A percentile compares a stretch with the other conserved stretches of the same genome.
These are phyloP conservation scores for Melipona bicolor DNA, from an alignment of 2,888 invertebrate species.

Conservation along the genomic window DNA sequence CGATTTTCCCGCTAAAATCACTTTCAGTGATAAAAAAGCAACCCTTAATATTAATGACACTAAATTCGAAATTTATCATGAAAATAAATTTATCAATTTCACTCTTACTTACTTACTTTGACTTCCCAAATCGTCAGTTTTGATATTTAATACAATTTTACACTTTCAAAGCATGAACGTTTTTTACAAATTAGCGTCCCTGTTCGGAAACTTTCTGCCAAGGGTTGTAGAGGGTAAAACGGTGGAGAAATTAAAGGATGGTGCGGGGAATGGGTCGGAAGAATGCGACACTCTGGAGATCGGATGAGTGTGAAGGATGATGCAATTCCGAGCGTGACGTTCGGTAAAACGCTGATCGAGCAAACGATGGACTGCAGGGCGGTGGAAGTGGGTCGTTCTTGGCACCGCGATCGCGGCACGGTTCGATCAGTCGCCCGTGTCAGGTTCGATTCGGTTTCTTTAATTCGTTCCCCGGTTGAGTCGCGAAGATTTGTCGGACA, in stretches of 20 bases:
- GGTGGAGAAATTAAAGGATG: neutral
- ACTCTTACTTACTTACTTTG: no score
- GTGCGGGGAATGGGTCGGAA: neutral
- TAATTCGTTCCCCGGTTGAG: neutral
- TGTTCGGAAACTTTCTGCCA: no score
- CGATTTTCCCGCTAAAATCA: no score
- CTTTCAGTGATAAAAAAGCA: no score
- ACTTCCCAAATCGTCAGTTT: no score
- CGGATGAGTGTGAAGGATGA: neutral
- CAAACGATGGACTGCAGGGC: neutral
- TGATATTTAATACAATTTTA: no score
- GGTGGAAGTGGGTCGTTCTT: slow-evolving; percentile 28
- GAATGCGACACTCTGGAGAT: slow-evolving; percentile 1
- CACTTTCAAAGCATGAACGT: no score
- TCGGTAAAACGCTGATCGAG: slow-evolving; percentile 29
- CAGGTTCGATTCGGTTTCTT: neutral
- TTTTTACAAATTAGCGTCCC: no score
- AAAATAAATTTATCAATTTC: no score
- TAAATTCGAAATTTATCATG: no score
- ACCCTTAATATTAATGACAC: no score
- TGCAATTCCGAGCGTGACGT: slow-evolving; percentile 28
- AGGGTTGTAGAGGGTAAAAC: neutral
- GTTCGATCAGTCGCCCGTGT: neutral
- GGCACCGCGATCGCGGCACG: neutral
- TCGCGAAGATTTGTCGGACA: neutral